Conservation (phyloP, 2,888 invertebrate genomes). For the Catocala nupta region DNA sequence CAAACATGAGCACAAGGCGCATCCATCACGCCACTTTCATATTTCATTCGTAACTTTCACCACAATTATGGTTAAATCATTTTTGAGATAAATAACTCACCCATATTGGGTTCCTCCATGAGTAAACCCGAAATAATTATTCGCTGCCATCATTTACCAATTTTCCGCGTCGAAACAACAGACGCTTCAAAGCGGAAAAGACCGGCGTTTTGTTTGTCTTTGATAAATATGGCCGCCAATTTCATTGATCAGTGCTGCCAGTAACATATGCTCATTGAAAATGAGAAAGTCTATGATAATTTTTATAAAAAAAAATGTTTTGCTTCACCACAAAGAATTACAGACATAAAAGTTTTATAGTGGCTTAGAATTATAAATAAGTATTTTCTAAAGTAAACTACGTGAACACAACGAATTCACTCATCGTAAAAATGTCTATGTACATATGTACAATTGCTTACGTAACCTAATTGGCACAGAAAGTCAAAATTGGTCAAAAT, state of each 20-base stretch:
- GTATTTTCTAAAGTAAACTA: too few relatives aligned
- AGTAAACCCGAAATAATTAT: slow-evolving; percentile 98
- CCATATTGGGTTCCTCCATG: slow-evolving; percentile 97
- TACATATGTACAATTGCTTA: too few relatives aligned
- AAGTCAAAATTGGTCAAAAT: too few relatives aligned
- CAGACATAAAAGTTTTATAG: too few relatives aligned
- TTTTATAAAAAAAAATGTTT: too few relatives aligned
- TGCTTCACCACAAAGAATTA: too few relatives aligned
- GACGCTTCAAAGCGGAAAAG: slow-evolving; percentile 81
- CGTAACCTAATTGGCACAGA: too few relatives aligned
- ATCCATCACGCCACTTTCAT: slow-evolving; percentile 52
- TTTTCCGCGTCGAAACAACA: slow-evolving; percentile 80
- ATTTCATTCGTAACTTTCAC: slow-evolving; percentile 16
- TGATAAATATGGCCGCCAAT: slow-evolving; percentile 63
- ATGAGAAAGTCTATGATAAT: too few relatives aligned
- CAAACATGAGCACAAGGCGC: slow-evolving; percentile 74
- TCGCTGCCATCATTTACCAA: slow-evolving; percentile 92
- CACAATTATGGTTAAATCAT: slow-evolving; percentile 14
- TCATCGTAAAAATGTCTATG: too few relatives aligned
- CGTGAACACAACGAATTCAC: too few relatives aligned
- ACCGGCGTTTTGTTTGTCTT: slow-evolving; percentile 80
- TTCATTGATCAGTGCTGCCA: slow-evolving; percentile 20
- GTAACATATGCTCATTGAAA: neutral
- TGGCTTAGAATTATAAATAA: too few relatives aligned
- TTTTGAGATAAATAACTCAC: slow-evolving; percentile 84